These are phyloP conservation scores for Mamestra configurata DNA, from an alignment of 1,140 invertebrate species.

Conservation along the genomic window DNA sequence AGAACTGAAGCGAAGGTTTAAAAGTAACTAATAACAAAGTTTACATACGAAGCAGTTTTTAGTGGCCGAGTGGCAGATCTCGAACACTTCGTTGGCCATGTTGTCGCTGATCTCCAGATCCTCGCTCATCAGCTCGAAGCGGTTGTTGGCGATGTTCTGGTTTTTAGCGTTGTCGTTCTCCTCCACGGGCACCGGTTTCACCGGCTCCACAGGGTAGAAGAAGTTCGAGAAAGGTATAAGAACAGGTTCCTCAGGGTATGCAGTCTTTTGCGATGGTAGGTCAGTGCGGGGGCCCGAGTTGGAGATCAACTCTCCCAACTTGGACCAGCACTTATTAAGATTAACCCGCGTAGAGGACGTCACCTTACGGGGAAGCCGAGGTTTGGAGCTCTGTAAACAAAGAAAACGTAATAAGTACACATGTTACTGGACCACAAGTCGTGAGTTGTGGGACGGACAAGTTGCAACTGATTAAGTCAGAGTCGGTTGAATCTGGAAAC, in stretches of 20 bases:
- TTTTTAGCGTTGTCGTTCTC: slow-evolving; percentile 80
- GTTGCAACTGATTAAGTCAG: background rate
- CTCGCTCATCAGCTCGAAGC: slow-evolving; percentile 79
- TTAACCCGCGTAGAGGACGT: slow-evolving; percentile 87
- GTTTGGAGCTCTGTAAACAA: slow-evolving; percentile 85
- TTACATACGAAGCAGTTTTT: slow-evolving; percentile 85
- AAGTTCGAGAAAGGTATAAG: slow-evolving; percentile 78
- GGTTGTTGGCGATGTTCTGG: slow-evolving; percentile 78
- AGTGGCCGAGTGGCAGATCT: slow-evolving; percentile 82
- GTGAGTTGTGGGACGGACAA: background rate
- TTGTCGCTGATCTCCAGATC: slow-evolving; percentile 87
- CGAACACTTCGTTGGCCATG: slow-evolving; percentile 87
- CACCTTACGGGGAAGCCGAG: slow-evolving; percentile 86
- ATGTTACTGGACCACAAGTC: background rate
- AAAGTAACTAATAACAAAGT: slow-evolving; percentile 74
- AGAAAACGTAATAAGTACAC: slow-evolving; percentile 54
- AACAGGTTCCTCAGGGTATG: slow-evolving; percentile 76
- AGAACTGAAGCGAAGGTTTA: slow-evolving; percentile 61
- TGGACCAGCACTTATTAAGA: slow-evolving; percentile 89
- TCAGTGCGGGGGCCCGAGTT: slow-evolving; percentile 80
- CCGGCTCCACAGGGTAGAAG: slow-evolving; percentile 81
- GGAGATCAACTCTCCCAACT: slow-evolving; percentile 88
- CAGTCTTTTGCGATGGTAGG: slow-evolving; percentile 84
- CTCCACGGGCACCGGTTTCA: slow-evolving; percentile 78
- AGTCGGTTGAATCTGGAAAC: slow-evolving; percentile 11